Evolutionary conservation across 1,140 invertebrate genomes (phyloP), one percentile per base, ranked within the genome.

Genomic region (Microplitis demolitor): DNA sequence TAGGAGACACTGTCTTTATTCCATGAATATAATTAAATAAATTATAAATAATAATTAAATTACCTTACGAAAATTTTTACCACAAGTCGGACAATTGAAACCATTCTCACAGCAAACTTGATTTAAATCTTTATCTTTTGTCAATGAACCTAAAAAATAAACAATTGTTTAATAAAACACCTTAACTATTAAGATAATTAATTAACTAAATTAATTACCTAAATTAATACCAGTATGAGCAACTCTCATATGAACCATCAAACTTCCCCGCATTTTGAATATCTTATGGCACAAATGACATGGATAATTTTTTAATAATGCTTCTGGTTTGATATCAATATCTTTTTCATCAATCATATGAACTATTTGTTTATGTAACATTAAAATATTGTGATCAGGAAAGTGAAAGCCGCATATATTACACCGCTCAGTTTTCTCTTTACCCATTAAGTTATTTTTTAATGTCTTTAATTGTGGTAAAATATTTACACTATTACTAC

Each of bases 201-300:
- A n/a, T n/a, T n/a, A n/a, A n/a, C n/a, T n/a, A 14, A 60, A 51
- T 50, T 62, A 76, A 72, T 79, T 78, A 82, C 83, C 80, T 66
- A 77, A 74, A 82, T 82, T 84, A 50, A 81, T 86, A 35, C 90
- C 89, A 76, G 89, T 90, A 85, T 95, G 94, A 0, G 93, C 92
- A 24, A 95, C 93, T 82, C 93, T 89, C 78, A 94, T 89, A 86
- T 95, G 94, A 2, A 95, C 91, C 89, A 94, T 93, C 1, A 96
- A 80, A 72, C 93, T 94, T 4, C 93, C 93, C 76, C 91, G 88
- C 91, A 94, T 94, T 83, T 93, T 93, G 78, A 95, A 95, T 60
- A 90, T 89, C 82, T 94, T 94, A 1, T 91, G 88, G 78, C 94
- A 95, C 24, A 94, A 85, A 80, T 94, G 91, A 82, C 94, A 95